Base-by-base conservation (phyloP, 2,888 invertebrate genomes). In the Drosophila helvetica region DNA sequence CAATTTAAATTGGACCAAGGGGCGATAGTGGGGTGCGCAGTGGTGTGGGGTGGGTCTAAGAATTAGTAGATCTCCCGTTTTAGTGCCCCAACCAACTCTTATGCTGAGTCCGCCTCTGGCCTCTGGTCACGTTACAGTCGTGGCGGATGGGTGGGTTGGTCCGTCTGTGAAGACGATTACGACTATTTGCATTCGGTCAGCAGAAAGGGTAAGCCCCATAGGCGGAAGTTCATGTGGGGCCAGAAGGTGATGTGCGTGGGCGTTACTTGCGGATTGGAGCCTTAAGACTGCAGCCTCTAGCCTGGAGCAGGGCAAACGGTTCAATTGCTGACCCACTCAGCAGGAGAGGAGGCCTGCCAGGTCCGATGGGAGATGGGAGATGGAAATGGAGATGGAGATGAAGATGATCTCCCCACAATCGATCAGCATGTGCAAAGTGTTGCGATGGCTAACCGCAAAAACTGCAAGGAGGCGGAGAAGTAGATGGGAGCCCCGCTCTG, bases 1-100 rank as follows among this genome's bases (percentile, higher is more conserved):
- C 81, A 84, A 84, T 86, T 81, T 83, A 80, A 80, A 80, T 86
- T 83, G 86, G 81, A 76, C 76, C 62, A 71, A 61, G 71, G 69
- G 69, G 66, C 68, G 74, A 72, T 79, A 61, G 30, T 10, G 10
- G 30, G 30, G 10, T 30, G 10, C 3, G 10, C 3, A 15, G 33
- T 33, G 33, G 33, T 63, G 15, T 69, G 33, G 33, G 65, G 15
- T 69, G 78, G 80, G 66, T 78, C 80, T 79, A 80, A 73, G 86
- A 86, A 79, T 83, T 82, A 82, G 80, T 73, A 60, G 75, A 38
- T 38, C 38, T 7, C 15, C 15, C 15, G 38, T 38, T 15, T 38
- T 38, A 38, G 38, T 38, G 38, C 15, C 10, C 3, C 38, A 38
- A 15, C 33, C 15, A 38, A 15, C n/a, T 30, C 38, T 42, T 42